A percentile compares a stretch with the other conserved stretches of the same genome.
Conservation (phyloP, 2,113 vertebrate genomes). For the Acanthisitta chloris region DNA sequence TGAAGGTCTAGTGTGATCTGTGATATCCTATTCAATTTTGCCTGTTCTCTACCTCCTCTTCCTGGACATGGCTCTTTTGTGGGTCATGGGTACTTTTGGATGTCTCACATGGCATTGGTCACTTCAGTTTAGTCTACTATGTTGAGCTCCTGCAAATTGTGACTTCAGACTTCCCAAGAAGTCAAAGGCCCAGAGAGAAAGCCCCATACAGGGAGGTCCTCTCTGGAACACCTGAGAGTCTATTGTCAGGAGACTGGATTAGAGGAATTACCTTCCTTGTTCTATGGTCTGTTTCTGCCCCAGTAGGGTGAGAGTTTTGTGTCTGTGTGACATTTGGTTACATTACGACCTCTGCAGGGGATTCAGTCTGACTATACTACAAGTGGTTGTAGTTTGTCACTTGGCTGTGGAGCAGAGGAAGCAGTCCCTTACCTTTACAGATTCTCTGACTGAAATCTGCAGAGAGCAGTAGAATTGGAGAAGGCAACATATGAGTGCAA, state of each 20-base stretch:
- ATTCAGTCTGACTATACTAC: background rate
- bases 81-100: background rate
- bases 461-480: background rate
- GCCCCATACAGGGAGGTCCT: background rate
- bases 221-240: background rate
- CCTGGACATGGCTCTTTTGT: background rate
- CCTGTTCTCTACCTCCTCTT: background rate
- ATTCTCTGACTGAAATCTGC: background rate
- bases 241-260: background rate
- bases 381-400: background rate
- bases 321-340: background rate
- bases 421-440: background rate
- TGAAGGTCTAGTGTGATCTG: background rate
- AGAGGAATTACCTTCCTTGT: background rate
- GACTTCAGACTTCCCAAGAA: background rate
- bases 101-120: background rate
- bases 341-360: background rate
- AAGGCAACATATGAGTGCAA: background rate
- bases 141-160: background rate
- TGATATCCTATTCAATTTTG: background rate
- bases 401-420: background rate
- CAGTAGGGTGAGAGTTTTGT: background rate
- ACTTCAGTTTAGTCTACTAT: background rate
- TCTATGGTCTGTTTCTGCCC: background rate
- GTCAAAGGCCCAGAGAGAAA: background rate